Evolutionary conservation across 2,113 vertebrate species (phyloP), one percentile per base, ranked within the genome.

Genomic region (Prionailurus bengalensis): DNA sequence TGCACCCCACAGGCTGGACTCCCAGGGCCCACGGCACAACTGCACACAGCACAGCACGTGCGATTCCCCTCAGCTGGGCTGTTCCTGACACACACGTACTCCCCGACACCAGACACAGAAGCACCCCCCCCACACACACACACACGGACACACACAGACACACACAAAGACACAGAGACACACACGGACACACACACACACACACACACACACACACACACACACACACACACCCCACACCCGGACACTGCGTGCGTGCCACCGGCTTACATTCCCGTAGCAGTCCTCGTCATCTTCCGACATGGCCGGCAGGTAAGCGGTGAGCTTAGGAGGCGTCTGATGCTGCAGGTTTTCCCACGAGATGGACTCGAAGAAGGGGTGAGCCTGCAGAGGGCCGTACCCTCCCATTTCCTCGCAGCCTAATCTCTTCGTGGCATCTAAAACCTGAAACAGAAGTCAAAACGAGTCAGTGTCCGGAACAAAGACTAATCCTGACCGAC

Each of bases 211-310:
- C 61, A 63, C 31, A 33, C 0, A 29, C 9, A 25, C 21, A 3
- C 36, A 25, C 23, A 3, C 9, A 27, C 61, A 63, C 8, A 9
- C 8, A 0, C 61, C 4, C 61, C 61, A 5, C 61, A 63, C 27
- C 4, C 61, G 48, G 31, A 48, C 23, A 7, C 25, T 23, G 0
- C 29, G 1, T 42, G 8, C 42, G 16, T 1, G 74, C 23, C 48
- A 63, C 55, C 3, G 2, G 96, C 99, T 98, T 98, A 99, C 99
- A 23, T 99, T 99, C 98, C 99, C 99, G 4, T 99, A 99, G 99
- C 99, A 99, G 98, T 99, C 99, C 98, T 99, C 99, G 31, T 99
- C 99, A 61, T 99, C 99, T 95, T 99, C 99, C 0, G 99, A 99
- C 99, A 99, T 99, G 58, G 99, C 99, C 7, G 99, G 99, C 95